Conservation (phyloP, 92 coral and sea anemone genomes). For the Parazoanthus swiftii region DNA sequence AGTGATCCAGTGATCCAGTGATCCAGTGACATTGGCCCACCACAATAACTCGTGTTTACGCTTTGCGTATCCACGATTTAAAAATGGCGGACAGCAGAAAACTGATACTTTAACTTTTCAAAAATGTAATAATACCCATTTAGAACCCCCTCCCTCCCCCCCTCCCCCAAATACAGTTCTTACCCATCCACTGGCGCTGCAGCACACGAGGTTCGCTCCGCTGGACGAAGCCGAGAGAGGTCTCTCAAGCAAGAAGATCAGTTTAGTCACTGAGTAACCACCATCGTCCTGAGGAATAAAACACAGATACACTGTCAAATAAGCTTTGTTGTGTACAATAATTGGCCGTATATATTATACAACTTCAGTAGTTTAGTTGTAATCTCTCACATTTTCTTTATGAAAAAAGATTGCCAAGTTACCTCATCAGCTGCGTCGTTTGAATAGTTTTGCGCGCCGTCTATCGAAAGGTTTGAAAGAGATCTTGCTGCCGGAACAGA, state of each 20-base stretch:
- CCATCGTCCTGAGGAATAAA: conserved; percentile 62
- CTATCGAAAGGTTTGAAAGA: conserved; percentile 5
- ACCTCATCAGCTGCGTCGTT: conserved; percentile 17
- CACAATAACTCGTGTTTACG: no score
- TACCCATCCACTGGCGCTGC: conserved; percentile 94
- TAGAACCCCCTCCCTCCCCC: not conserved
- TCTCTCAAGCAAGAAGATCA: conserved; percentile 84
- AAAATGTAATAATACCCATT: no score
- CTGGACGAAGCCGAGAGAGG: conserved; percentile 71
- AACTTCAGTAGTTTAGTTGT: not conserved
- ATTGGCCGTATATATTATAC: no score
- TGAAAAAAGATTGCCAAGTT: not conserved
- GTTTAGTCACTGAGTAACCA: conserved; percentile 77
- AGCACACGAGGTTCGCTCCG: conserved; percentile 85
- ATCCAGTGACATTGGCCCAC: no score
- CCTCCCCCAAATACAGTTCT: conserved; percentile 12
- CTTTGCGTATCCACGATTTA: no score
- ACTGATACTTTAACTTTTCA: no score
- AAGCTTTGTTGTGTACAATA: no score
- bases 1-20: no score
- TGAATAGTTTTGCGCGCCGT: not conserved
- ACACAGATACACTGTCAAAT: no score
- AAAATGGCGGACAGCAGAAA: no score
- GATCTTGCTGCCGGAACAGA: conserved; percentile 10
- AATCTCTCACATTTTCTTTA: not conserved